Percentiles rank a stretch among this genome's conserved stretches.
These are phyloP conservation scores for Dicerorhinus sumatrensis DNA, from an alignment of 2,113 vertebrate genomes.

Conservation along the genomic window DNA sequence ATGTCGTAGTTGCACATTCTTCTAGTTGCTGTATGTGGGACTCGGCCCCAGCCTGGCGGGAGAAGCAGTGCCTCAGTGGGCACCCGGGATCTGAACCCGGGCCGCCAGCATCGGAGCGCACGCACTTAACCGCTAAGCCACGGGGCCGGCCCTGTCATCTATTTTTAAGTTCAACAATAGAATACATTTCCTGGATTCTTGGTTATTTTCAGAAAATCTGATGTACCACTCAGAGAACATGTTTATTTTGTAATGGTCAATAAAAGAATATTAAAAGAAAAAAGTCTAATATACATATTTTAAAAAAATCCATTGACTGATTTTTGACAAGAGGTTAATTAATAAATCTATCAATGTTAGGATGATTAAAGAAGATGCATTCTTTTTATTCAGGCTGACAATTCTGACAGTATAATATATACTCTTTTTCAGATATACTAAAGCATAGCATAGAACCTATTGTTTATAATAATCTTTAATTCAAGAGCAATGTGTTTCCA, in stretches of 20 bases:
- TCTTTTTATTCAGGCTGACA: conserved; percentile 27
- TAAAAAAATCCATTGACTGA: background rate
- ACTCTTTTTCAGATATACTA: background rate
- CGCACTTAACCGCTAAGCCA: no score
- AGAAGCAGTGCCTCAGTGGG: no score
- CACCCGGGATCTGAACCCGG: no score
- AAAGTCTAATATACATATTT: background rate
- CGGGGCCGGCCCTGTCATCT: no score
- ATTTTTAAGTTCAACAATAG: background rate
- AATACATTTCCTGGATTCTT: background rate
- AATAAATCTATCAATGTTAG: background rate
- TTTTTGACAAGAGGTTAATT: conserved; percentile 1
- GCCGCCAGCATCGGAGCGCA: no score
- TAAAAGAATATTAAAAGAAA: background rate
- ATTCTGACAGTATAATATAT: background rate
- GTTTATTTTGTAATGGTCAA: conserved; percentile 39
- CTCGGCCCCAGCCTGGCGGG: no score
- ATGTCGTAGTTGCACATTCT: no score
- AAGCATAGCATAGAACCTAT: background rate
- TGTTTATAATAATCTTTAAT: conserved; percentile 40
- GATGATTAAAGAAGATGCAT: background rate
- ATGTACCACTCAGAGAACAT: background rate
- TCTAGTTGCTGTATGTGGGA: no score
- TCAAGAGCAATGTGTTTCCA: background rate
- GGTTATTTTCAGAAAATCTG: background rate